These are phyloP conservation scores for Mesocentrotus franciscanus DNA, from an alignment of 53 echinoderm and acorn worm genomes.

Conservation along the genomic window DNA sequence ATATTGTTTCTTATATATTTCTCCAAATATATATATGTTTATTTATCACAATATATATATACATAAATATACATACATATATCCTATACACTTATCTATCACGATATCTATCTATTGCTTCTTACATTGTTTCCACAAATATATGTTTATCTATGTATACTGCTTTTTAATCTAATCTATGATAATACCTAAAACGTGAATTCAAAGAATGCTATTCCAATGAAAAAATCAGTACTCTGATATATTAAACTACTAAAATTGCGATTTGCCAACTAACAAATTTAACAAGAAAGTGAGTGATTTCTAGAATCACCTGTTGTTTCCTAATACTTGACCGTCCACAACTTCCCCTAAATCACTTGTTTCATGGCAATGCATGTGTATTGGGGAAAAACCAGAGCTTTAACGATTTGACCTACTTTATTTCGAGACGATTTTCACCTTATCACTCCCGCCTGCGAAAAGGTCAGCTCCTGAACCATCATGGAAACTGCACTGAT, in stretches of 20 bases:
- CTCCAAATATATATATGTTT: too few relatives aligned
- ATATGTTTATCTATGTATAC: background rate
- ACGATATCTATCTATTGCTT: background rate
- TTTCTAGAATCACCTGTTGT: too few relatives aligned
- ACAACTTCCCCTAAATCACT: background rate
- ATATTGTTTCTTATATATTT: too few relatives aligned
- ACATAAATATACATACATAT: too few relatives aligned
- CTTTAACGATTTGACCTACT: slow-evolving; percentile 44
- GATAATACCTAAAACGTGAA: too few relatives aligned
- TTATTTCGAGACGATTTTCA: background rate
- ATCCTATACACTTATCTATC: background rate
- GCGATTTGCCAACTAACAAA: background rate
- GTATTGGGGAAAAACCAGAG: background rate
- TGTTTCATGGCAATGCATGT: background rate
- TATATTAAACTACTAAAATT: background rate
- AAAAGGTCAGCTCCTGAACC: slow-evolving; percentile 36
- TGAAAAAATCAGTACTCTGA: background rate
- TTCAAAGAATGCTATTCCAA: too few relatives aligned
- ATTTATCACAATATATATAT: too few relatives aligned
- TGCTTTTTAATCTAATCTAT: too few relatives aligned
- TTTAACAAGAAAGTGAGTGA: background rate
- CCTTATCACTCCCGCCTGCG: background rate
- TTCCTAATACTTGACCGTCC: too few relatives aligned
- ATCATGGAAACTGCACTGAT: slow-evolving; percentile 14
- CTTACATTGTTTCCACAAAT: background rate